Conservation (phyloP, 2,113 vertebrate species). For the Proterorhinus semilunaris region DNA sequence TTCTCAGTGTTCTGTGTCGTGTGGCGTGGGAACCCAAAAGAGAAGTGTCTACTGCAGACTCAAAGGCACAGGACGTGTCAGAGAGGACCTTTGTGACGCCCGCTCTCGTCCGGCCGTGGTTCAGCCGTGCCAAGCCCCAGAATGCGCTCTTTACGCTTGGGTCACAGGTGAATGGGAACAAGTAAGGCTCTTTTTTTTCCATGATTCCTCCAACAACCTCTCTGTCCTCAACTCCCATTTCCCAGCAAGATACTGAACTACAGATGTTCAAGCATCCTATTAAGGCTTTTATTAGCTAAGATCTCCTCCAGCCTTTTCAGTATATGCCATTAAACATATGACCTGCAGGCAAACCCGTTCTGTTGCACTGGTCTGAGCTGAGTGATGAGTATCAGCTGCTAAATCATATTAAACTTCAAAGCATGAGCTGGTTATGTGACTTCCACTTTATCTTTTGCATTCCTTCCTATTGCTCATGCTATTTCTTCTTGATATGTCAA, state of each 20-base stretch:
- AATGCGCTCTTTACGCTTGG: conserved; percentile 81
- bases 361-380: conserved; percentile 32
- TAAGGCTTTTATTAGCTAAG: conserved; percentile 51
- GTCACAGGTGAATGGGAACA: conserved; percentile 75
- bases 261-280: conserved; percentile 43
- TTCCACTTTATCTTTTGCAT: conserved; percentile 15
- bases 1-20: conserved; percentile 86
- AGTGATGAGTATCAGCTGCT: conserved; percentile 50
- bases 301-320: conserved; percentile 16
- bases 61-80: conserved; percentile 74
- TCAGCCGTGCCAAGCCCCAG: conserved; percentile 70
- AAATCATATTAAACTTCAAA: conserved; percentile 40
- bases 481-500: conserved; percentile 44
- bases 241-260: conserved; percentile 26
- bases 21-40: conserved; percentile 82
- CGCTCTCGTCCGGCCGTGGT: conserved; percentile 53
- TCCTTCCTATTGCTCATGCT: conserved; percentile 1
- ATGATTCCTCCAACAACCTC: not conserved
- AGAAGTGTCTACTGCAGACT: conserved; percentile 85
- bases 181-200: conserved; percentile 72
- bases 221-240: not conserved
- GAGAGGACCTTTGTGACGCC: conserved; percentile 70
- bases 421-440: conserved; percentile 21
- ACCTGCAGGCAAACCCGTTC: conserved; percentile 30
- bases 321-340: conserved; percentile 40